phyloP scores from a whole-genome alignment of 2,797 vertebrate species.

The Tapirus indicus region DNA sequence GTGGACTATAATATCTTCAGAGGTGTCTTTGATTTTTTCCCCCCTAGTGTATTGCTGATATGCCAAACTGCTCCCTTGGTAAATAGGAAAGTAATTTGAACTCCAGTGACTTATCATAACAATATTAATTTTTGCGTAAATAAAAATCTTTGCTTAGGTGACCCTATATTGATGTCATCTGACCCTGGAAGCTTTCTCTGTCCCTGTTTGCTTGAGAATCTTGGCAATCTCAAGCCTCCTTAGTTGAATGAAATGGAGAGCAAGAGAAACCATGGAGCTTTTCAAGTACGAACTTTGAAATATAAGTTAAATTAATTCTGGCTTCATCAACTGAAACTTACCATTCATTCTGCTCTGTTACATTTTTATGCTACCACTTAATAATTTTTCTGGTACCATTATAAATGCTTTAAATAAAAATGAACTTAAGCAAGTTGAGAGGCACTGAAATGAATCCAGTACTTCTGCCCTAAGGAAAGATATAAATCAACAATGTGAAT shows the following conservation, averaged over 20 bases:
- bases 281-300: background rate
- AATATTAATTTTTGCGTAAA: constrained; percentile 68
- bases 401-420: constrained; percentile 20
- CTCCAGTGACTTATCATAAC: constrained; percentile 37
- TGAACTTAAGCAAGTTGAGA: background rate
- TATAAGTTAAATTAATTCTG: background rate
- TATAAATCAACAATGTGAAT: background rate
- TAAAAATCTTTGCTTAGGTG: constrained; percentile 56
- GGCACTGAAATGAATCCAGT: background rate
- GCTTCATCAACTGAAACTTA: background rate
- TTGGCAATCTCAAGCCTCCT: background rate
- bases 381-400: background rate
- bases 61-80: constrained; percentile 69
- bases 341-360: background rate
- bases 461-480: background rate
- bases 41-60: constrained; percentile 60
- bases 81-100: constrained; percentile 70
- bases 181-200: background rate
- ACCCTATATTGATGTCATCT: background rate
- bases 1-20: constrained; percentile 63
- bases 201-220: background rate
- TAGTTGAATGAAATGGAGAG: background rate
- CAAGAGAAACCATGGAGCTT: background rate
- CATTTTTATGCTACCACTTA: background rate
- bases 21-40: constrained; percentile 59